These are phyloP conservation scores for Formica selysi DNA, from an alignment of 1,140 invertebrate genomes.

Conservation along the genomic window DNA sequence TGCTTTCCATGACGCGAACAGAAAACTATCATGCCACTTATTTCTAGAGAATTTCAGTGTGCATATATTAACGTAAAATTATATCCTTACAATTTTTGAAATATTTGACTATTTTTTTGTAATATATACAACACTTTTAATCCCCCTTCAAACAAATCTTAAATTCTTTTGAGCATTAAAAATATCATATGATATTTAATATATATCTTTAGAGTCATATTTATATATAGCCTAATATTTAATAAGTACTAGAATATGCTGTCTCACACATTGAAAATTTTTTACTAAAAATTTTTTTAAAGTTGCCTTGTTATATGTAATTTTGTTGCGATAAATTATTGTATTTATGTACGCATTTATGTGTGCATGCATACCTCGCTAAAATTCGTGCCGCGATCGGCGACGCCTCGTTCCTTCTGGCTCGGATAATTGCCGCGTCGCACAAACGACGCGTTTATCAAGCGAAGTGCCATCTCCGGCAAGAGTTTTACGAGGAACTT, in stretches of 20 bases:
- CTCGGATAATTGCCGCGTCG: constrained; percentile 29
- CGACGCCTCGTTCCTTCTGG: constrained; percentile 9
- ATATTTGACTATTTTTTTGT: background rate
- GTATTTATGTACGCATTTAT: background rate
- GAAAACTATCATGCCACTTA: background rate
- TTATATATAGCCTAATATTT: background rate
- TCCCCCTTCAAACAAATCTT: background rate
- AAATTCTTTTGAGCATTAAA: background rate
- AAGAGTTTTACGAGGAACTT: constrained; percentile 61
- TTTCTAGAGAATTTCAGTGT: background rate
- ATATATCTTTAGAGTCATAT: background rate
- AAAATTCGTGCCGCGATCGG: background rate
- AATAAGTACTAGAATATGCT: background rate
- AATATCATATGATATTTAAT: background rate
- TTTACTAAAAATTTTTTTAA: background rate
- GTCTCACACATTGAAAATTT: background rate
- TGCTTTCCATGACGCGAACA: background rate
- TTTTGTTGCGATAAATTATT: background rate
- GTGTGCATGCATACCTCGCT: background rate
- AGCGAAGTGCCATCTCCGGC: constrained; percentile 38
- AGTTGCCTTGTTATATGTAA: background rate
- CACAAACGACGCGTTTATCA: constrained; percentile 35
- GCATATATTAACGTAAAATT: background rate
- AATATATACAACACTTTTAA: background rate
- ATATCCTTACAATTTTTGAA: background rate